These are phyloP conservation scores for Vulpes ferrilata DNA, from an alignment of 2,113 vertebrate species.

Conservation along the genomic window DNA sequence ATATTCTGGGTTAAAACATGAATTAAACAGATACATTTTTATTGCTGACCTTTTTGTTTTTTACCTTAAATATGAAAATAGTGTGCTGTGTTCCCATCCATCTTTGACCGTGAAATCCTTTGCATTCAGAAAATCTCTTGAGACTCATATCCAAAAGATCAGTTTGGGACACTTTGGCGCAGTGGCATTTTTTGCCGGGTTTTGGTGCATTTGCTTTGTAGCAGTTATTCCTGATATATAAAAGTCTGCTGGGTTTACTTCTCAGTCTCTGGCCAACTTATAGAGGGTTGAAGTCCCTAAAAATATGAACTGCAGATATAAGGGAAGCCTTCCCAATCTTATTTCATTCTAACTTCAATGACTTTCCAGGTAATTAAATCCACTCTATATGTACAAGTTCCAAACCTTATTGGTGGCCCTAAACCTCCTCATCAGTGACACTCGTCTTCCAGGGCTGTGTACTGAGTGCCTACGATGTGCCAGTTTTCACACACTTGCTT, in stretches of 20 bases:
- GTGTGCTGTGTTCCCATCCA: accelerated
- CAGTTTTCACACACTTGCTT: background rate
- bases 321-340: accelerated
- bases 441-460: background rate
- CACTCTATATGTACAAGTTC: accelerated
- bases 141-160: background rate
- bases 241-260: background rate
- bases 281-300: background rate
- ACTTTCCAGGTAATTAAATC: background rate
- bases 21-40: background rate
- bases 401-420: background rate
- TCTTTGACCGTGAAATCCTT: background rate
- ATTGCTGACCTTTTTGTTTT: background rate
- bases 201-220: accelerated
- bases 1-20: background rate
- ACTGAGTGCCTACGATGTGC: no score
- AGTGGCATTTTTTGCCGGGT: background rate
- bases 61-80: background rate
- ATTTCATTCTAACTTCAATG: background rate
- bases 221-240: background rate
- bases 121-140: background rate
- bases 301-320: background rate
- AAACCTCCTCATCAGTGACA: accelerated
- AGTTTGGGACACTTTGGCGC: background rate
- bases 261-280: background rate